Evolutionary conservation across 2,113 vertebrate genomes (phyloP).

Genomic region (Ciconia stormi): DNA sequence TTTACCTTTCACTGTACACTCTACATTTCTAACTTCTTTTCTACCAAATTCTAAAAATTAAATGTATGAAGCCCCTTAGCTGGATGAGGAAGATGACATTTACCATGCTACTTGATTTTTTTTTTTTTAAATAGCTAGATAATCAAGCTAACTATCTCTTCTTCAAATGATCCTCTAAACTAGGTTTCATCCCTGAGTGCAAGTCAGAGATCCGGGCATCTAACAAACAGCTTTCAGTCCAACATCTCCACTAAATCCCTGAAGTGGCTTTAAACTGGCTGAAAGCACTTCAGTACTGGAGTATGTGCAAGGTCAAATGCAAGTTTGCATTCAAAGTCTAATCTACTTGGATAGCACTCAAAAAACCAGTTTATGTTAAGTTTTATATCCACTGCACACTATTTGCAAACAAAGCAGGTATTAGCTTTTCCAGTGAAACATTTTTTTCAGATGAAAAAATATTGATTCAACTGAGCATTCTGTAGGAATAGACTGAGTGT

Average conservation of each 20-base stretch:
- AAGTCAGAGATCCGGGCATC: background rate
- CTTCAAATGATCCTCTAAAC: background rate
- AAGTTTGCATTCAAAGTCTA: constrained; percentile 33
- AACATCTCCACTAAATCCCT: constrained; percentile 1
- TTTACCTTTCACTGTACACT: background rate
- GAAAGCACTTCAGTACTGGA: constrained; percentile 23
- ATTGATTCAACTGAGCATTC: background rate
- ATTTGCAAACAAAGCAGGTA: constrained; percentile 32
- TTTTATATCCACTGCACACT: background rate
- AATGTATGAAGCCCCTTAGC: background rate
- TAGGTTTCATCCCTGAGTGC: background rate
- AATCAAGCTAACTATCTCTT: background rate
- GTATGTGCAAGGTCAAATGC: constrained; percentile 18
- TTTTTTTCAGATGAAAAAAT: background rate
- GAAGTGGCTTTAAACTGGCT: constrained; percentile 37
- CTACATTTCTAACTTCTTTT: background rate
- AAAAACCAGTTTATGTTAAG: background rate
- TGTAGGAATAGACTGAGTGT: background rate
- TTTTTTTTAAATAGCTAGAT: background rate
- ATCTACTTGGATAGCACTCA: constrained; percentile 46
- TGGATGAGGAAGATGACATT: background rate
- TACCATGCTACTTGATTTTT: background rate
- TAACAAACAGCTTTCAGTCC: background rate
- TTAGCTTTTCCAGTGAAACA: background rate
- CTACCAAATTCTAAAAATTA: background rate